Base-by-base conservation (phyloP, 2,113 vertebrate species). In the Isichthys henryi region DNA sequence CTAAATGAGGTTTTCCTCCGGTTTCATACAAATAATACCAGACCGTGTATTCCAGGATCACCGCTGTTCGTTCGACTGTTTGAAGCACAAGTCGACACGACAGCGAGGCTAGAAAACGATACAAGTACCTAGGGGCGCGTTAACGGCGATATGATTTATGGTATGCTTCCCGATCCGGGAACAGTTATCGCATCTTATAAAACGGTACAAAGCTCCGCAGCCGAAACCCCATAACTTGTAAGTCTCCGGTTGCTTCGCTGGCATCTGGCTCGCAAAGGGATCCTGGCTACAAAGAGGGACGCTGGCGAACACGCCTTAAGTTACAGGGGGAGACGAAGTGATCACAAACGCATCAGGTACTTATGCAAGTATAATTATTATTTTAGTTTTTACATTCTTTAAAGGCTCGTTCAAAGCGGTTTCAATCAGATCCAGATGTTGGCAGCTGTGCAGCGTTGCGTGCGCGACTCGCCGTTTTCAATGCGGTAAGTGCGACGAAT, bases 211-310 rank as follows among this genome's bases (percentile, higher is more conserved):
- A 87, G 56, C 7, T 48, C 2, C 35, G 39, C 77, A 83, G 88
- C 50, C 52, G 52, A 27, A 27, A 86, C n/a, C 35, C 15, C 50
- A 23, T 19, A 45, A 49, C 31, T 39, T 58, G 46, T 10, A 19
- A 86, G 48, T 70, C 88, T 77, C 45, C 39, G 52, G 88, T 87
- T 95, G 95, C 94, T 94, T 92, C 88, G 95, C 91, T 96, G 95
- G 94, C 94, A 93, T 95, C 93, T 95, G 95, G 93, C 88, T 88
- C 87, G 17, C 58, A 49, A 49, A 21, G 52, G 52, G 56, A 90
- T 74, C 3, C 90, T 89, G 85, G 48, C 43, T 46, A n/a, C 7
- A 31, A 31, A 70, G 62, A n/a, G n/a, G 3, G 62, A 3, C 19
- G 23, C 82, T 48, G 82, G 43, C 43, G 43, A 45, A 82, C 43